Evolutionary conservation across 2,888 invertebrate genomes (phyloP).

Genomic region (Gandaritis pyraliata): DNA sequence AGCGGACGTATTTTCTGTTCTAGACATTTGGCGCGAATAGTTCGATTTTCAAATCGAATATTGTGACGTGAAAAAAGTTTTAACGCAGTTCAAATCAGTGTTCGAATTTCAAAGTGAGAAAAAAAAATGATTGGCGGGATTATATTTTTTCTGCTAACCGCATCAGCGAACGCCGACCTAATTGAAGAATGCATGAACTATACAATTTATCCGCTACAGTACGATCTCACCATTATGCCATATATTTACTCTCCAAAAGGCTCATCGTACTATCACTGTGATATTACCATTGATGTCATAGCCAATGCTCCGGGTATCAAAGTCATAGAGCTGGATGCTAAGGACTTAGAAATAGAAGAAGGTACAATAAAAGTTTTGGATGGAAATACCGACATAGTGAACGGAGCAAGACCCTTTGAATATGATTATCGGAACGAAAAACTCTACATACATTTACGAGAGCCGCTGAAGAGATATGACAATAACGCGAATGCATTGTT

Average conservation of each 20-base stretch:
- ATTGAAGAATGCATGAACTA: constrained; percentile 77
- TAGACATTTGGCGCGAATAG: constrained; percentile 30
- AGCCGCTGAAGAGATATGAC: constrained; percentile 62
- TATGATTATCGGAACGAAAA: constrained; percentile 59
- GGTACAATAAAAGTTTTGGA: constrained; percentile 62
- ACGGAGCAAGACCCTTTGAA: constrained; percentile 62
- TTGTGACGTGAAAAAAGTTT: background rate
- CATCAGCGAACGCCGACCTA: constrained; percentile 55
- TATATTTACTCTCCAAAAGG: constrained; percentile 53
- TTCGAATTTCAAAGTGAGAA: constrained; percentile 24
- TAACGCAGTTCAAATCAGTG: constrained; percentile 10
- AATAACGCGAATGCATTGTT: constrained; percentile 48
- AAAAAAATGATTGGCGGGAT: constrained; percentile 48
- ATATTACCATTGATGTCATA: constrained; percentile 69
- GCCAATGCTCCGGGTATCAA: constrained; percentile 67
- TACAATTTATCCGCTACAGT: constrained; percentile 77
- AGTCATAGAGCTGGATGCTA: constrained; percentile 68
- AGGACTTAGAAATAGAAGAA: constrained; percentile 59
- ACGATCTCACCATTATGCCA: constrained; percentile 69
- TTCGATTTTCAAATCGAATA: constrained; percentile 1
- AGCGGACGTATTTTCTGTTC: constrained; percentile 55
- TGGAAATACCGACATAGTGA: constrained; percentile 61
- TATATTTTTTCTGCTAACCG: constrained; percentile 51
- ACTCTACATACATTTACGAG: constrained; percentile 64
- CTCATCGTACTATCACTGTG: constrained; percentile 70